Conservation (phyloP, 1,140 invertebrate species). For the Drosophila sechellia region DNA sequence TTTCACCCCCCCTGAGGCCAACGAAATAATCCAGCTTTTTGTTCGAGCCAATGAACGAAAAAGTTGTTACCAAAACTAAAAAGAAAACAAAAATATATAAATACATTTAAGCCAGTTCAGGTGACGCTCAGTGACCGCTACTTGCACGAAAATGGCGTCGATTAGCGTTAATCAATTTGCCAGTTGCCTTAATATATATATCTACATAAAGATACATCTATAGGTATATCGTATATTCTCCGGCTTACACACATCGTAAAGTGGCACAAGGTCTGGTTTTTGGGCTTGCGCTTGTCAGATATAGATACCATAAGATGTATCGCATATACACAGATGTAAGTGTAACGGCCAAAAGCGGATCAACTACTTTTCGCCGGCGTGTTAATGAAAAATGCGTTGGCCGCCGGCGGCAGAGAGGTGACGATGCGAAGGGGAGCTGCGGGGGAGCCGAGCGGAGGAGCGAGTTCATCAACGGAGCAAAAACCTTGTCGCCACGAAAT, state of each 20-base stretch:
- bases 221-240: slow-evolving; percentile 57
- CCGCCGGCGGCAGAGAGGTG: slow-evolving; percentile 28
- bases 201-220: not conserved
- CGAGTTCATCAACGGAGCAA: slow-evolving; percentile 73
- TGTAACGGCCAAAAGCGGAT: slow-evolving; percentile 72
- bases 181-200: slow-evolving; percentile 27
- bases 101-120: slow-evolving; percentile 42
- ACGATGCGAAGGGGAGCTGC: not conserved
- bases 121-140: slow-evolving; percentile 29
- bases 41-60: slow-evolving; percentile 75
- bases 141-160: slow-evolving; percentile 69
- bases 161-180: slow-evolving; percentile 79
- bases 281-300: slow-evolving; percentile 51
- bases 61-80: slow-evolving; percentile 46
- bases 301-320: slow-evolving; percentile 50
- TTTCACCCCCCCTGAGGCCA: not conserved
- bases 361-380: slow-evolving; percentile 62
- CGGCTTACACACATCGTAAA: slow-evolving; percentile 58
- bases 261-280: slow-evolving; percentile 81
- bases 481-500: slow-evolving; percentile 68
- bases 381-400: slow-evolving; percentile 77
- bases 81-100: slow-evolving; percentile 22
- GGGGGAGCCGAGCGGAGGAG: not conserved
- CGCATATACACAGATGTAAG: slow-evolving; percentile 41
- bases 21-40: slow-evolving; percentile 26